Evolutionary conservation across 2,797 vertebrate genomes (phyloP), one percentile per base, ranked within the genome.

Genomic region (Luscinia luscinia): DNA sequence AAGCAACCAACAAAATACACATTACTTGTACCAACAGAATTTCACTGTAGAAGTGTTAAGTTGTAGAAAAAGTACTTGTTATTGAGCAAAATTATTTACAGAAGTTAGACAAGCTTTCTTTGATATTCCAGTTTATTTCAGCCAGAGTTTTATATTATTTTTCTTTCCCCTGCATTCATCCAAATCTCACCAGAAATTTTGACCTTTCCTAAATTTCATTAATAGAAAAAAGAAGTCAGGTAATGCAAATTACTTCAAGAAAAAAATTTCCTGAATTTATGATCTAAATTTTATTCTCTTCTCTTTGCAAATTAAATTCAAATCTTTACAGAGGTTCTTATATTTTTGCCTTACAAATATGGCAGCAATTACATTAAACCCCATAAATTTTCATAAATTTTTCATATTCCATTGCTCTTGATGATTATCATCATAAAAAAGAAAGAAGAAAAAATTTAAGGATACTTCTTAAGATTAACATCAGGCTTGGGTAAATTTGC

Each of bases 391-490:
- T 80, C 68, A 95, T 94, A 69, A 3, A 46, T 92, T 94, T 90
- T 94, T 82, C n/a, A 93, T 90, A 66, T 97, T 97, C 78, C 32
- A 58, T 73, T 93, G 34, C 41, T 91, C 57, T 91, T 95, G 52
- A 93, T 73, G 26, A 96, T 95, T 97, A 94, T 49, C 77, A 94
- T 90, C 95, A 95, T 45, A 93, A 95, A 93, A 90, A 89, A 49
- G 32, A 27, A 67, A n/a, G 11, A 57, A 57, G 6, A n/a, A 30
- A 17, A 76, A 94, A 91, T 52, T 36, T 75, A 43, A 58, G 30
- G 36, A 77, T 77, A 55, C 49, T 69, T 85, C 43, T 92, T 68
- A 85, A 80, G 45, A 88, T 92, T 96, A 89, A 84, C 27, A 93
- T 94, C 15, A 72, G n/a, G 30, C 5, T 92, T 93, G 87, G 40